phyloP scores from a whole-genome alignment of 2,797 vertebrate species.

The Arctocebus calabarensis region DNA sequence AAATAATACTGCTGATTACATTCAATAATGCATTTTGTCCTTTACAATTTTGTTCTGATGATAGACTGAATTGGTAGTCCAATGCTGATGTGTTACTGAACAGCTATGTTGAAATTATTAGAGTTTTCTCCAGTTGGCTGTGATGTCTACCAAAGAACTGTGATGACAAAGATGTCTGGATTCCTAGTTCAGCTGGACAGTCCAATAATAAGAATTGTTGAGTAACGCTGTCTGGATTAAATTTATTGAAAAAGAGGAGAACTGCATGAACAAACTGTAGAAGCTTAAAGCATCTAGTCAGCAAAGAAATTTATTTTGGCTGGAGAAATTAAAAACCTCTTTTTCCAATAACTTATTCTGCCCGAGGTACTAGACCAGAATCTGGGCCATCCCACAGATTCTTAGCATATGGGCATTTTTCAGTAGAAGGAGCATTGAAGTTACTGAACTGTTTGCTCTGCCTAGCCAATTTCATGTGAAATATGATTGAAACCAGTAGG shows the following conservation, averaged over 20 bases:
- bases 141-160: slow-evolving; percentile 47
- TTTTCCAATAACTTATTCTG: slow-evolving; percentile 53
- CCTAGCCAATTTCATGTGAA: slow-evolving; percentile 69
- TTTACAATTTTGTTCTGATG: neutral
- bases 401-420: slow-evolving; percentile 47
- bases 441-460: slow-evolving; percentile 65
- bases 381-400: neutral
- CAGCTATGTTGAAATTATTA: slow-evolving; percentile 49
- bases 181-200: slow-evolving; percentile 28
- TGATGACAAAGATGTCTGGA: slow-evolving; percentile 46
- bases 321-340: slow-evolving; percentile 51
- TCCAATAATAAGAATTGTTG: slow-evolving; percentile 43
- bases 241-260: slow-evolving; percentile 53
- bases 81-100: neutral
- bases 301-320: slow-evolving; percentile 45
- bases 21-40: slow-evolving; percentile 24
- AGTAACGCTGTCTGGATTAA: slow-evolving; percentile 11
- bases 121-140: neutral
- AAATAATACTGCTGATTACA: neutral
- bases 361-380: neutral
- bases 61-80: neutral
- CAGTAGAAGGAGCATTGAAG: slow-evolving; percentile 36
- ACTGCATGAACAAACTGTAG: slow-evolving; percentile 19
- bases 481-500: slow-evolving; percentile 70
- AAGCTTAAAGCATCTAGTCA: slow-evolving; percentile 56